These are phyloP conservation scores for Microchrysa polita DNA, from an alignment of 2,888 invertebrate genomes.

Conservation along the genomic window DNA sequence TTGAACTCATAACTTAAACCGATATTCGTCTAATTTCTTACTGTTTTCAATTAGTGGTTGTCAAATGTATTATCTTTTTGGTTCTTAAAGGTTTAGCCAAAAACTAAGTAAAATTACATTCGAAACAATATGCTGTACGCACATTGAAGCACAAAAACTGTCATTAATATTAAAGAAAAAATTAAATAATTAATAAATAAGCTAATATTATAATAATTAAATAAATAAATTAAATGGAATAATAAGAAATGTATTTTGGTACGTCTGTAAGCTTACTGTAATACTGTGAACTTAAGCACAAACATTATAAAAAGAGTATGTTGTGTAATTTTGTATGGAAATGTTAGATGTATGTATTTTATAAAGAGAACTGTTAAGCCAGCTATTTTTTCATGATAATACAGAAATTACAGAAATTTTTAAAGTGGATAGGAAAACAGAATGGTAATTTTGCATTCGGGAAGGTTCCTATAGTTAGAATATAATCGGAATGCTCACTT, in stretches of 20 bases:
- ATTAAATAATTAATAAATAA: background rate
- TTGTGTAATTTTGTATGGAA: no score
- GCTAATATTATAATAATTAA: background rate
- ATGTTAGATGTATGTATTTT: no score
- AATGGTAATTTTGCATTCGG: background rate
- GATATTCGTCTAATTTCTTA: no score
- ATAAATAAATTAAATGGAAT: background rate
- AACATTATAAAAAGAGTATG: background rate
- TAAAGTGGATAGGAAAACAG: no score
- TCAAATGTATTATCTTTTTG: no score
- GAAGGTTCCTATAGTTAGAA: constrained; percentile 7
- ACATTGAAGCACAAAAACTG: constrained; percentile 38
- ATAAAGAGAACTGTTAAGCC: no score
- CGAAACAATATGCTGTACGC: constrained; percentile 25
- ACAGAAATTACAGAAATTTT: no score
- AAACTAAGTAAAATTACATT: no score
- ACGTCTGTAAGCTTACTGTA: background rate
- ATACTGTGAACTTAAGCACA: background rate
- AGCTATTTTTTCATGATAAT: no score
- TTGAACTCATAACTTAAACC: no score
- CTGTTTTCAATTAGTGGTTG: no score
- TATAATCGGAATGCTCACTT: background rate
- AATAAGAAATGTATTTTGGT: constrained; percentile 26
- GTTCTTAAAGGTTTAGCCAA: no score
- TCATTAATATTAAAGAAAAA: background rate